Conservation (phyloP, 37 sponge, comb jelly and placozoan species). For the Axinella damicornis region DNA sequence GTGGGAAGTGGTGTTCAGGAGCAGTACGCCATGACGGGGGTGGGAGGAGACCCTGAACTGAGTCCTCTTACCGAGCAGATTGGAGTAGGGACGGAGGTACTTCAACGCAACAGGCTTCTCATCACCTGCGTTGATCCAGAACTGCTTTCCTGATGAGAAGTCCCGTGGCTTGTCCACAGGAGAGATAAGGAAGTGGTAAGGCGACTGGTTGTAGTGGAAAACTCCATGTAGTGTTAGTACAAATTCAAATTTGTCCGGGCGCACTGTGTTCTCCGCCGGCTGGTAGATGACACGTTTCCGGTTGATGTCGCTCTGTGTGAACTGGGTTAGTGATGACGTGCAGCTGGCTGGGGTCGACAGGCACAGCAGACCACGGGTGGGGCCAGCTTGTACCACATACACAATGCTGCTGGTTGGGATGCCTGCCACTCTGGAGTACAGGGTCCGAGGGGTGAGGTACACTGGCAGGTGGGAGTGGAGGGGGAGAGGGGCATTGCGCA, state of each 20-base stretch:
- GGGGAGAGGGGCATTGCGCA: constrained; percentile 46
- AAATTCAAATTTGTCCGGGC: constrained; percentile 36
- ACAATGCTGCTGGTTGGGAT: not conserved
- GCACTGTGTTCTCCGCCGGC: not conserved
- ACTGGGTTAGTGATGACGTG: constrained; percentile 1
- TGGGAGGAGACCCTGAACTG: not conserved
- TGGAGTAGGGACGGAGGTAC: constrained; percentile 1
- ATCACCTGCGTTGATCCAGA: constrained; percentile 10
- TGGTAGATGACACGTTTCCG: constrained; percentile 17
- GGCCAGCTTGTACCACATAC: constrained; percentile 9
- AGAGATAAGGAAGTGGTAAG: not conserved
- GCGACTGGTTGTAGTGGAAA: not conserved
- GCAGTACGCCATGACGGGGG: constrained; percentile 40
- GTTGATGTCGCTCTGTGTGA: constrained; percentile 49
- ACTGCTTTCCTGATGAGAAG: not conserved
- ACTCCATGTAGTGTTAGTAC: constrained; percentile 19
- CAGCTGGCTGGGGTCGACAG: not conserved
- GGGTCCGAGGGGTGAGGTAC: constrained; percentile 31
- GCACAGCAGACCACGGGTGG: constrained; percentile 37
- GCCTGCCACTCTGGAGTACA: not conserved
- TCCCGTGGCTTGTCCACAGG: not conserved
- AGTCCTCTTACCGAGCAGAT: not conserved
- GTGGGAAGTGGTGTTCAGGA: not conserved
- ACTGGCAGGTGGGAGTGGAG: not conserved
- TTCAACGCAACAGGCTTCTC: not conserved